Percentiles rank a stretch among this genome's conserved stretches.
Conservation (phyloP, 2,888 invertebrate species). For the Drosophila parthenogenetica region DNA sequence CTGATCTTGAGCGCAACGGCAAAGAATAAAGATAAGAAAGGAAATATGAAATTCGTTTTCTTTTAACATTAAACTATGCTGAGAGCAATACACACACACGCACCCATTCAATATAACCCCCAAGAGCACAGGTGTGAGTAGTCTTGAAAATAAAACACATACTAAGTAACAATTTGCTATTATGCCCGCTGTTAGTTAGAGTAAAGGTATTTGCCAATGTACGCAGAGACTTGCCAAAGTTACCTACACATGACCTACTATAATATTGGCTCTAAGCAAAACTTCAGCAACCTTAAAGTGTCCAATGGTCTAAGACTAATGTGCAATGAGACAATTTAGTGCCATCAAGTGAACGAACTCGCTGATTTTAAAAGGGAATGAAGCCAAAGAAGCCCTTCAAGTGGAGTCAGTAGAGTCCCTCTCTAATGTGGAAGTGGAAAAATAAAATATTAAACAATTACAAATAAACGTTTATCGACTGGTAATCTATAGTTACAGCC, state of each 20-base stretch:
- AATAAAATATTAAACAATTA: conserved; percentile 5
- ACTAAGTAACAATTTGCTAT: background rate
- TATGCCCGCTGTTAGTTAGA: background rate
- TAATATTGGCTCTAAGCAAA: conserved; percentile 45
- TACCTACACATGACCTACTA: conserved; percentile 55
- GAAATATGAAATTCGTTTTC: too few relatives aligned
- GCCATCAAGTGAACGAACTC: conserved; percentile 44
- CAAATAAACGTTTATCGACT: conserved; percentile 15
- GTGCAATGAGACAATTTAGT: conserved; percentile 34
- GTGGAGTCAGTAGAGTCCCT: conserved; percentile 9
- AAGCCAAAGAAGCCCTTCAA: conserved; percentile 40
- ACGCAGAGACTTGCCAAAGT: conserved; percentile 31
- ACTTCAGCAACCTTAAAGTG: conserved; percentile 57
- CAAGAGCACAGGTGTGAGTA: too few relatives aligned
- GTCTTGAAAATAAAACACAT: too few relatives aligned
- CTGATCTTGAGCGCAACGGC: too few relatives aligned
- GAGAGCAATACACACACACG: too few relatives aligned
- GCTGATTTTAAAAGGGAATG: background rate
- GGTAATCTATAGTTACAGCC: conserved; percentile 7
- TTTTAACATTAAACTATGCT: too few relatives aligned
- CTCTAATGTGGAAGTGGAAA: conserved; percentile 24
- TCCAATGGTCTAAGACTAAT: conserved; percentile 35
- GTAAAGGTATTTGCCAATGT: conserved; percentile 23
- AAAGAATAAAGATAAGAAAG: too few relatives aligned
- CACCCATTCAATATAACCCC: too few relatives aligned